Conservation (phyloP, 2,888 invertebrate genomes). For the Heteropelma amictum region DNA sequence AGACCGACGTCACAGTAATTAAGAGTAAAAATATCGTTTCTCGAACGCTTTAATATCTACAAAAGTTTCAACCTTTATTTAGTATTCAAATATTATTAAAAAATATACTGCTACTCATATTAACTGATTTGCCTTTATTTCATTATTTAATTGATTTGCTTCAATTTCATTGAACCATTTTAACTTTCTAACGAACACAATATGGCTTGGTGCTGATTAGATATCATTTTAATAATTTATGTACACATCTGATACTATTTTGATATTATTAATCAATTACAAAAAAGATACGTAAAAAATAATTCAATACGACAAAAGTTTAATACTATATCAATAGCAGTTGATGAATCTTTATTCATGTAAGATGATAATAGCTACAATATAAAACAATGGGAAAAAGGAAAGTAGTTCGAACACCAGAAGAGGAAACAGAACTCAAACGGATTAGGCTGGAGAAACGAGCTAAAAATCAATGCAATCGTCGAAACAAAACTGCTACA, state of each 20-base stretch:
- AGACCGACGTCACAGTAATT: no score
- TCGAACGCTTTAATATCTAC: background rate
- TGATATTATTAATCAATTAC: background rate
- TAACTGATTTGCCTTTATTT: conserved; percentile 3
- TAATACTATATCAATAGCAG: no score
- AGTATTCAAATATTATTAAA: background rate
- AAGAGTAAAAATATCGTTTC: background rate
- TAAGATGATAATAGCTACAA: background rate
- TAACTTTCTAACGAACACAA: no score
- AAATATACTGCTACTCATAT: background rate
- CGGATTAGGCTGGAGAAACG: background rate
- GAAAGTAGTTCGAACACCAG: no score
- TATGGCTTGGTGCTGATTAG: no score
- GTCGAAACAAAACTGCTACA: background rate
- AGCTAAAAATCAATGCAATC: background rate
- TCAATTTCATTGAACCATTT: no score
- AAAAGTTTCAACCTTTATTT: background rate
- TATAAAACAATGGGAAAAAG: conserved; percentile 6
- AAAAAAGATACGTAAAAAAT: background rate
- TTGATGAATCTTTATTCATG: no score
- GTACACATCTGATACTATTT: background rate
- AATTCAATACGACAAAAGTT: background rate
- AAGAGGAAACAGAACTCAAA: background rate
- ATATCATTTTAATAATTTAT: background rate
- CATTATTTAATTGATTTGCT: background rate